Evolutionary conservation across 2,888 invertebrate species (phyloP), one percentile per base, ranked within the genome.

Genomic region (Rhingia rostrata): DNA sequence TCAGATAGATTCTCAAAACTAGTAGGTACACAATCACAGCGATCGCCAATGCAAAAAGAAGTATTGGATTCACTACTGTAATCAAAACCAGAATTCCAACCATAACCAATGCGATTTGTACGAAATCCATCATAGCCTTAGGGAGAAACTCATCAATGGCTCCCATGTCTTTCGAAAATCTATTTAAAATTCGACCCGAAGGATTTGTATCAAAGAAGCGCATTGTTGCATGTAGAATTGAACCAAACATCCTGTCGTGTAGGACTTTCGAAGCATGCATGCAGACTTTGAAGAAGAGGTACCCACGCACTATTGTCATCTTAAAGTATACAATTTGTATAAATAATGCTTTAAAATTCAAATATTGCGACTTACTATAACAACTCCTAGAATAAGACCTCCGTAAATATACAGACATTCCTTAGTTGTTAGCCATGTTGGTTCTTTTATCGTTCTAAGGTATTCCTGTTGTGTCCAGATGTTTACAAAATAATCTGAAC

Each of bases 161-260:
- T 0, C 93, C 95, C 88, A 95, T 93, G 88, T 96, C 96, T 89
- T 95, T 96, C 0, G 96, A 94, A 90, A 96, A 96, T 60, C 96
- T 92, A 90, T 96, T 96, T 39, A 96, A 90, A 86, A 96, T 94
- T 66, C 93, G 90, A 7, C 96, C 96, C 78, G 95, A 94, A 0
- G 97, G 95, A 92, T 97, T 98, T 0, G 93, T 94, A 88, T 97
- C 96, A 89, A 98, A 98, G 92, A 98, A 98, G 12, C 94, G 91
- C 94, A 97, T 96, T 0, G 95, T 95, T 0, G 96, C 94, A 85
- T 94, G 92, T 5, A 97, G 92, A 88, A 98, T 93, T 58, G 95
- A 94, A 53, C 93, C 92, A 90, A 98, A 97, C 97, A 98, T 97
- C n/a, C 92, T 93, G 88, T 95, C 94, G 90, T 98, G 98, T 2